phyloP scores from a whole-genome alignment of 2,113 vertebrate genomes.

The Nannobrachium achirus region DNA sequence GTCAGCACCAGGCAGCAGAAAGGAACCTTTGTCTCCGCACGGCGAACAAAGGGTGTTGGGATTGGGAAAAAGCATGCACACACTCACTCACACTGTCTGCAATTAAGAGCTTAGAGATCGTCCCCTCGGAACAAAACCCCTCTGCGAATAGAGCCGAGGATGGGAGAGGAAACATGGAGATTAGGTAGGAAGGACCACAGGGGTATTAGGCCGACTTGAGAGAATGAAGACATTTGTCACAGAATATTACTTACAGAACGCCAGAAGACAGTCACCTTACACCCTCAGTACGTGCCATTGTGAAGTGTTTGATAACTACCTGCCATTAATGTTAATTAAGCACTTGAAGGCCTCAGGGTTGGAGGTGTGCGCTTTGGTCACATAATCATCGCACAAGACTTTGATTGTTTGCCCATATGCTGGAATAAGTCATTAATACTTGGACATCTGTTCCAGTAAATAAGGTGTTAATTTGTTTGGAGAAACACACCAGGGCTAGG shows the following conservation, averaged over 20 bases:
- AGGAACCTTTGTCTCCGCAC: constrained; percentile 65
- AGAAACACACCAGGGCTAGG: neutral
- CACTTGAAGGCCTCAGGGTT: constrained; percentile 46
- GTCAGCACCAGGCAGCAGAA: constrained; percentile 57
- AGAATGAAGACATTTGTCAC: constrained; percentile 68
- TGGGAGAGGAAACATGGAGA: constrained; percentile 67
- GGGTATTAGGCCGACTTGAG: constrained; percentile 50
- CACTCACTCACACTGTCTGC: constrained; percentile 56
- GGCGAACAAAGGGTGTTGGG: constrained; percentile 62
- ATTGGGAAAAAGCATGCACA: constrained; percentile 54
- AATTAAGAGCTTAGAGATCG: constrained; percentile 76
- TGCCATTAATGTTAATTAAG: constrained; percentile 65
- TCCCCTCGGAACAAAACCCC: constrained; percentile 51
- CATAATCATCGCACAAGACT: constrained; percentile 58
- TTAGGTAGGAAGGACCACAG: constrained; percentile 62
- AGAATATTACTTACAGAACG: constrained; percentile 72
- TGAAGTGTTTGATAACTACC: constrained; percentile 61
- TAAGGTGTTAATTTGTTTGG: constrained; percentile 40
- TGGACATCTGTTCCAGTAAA: constrained; percentile 44
- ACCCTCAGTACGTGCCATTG: constrained; percentile 51
- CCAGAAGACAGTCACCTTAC: constrained; percentile 64
- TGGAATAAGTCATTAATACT: neutral
- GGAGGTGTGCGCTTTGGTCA: constrained; percentile 38
- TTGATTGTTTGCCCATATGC: constrained; percentile 60
- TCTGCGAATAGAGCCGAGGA: constrained; percentile 9